Base-by-base conservation (phyloP, 2,797 vertebrate genomes). In the Strix occidentalis region DNA sequence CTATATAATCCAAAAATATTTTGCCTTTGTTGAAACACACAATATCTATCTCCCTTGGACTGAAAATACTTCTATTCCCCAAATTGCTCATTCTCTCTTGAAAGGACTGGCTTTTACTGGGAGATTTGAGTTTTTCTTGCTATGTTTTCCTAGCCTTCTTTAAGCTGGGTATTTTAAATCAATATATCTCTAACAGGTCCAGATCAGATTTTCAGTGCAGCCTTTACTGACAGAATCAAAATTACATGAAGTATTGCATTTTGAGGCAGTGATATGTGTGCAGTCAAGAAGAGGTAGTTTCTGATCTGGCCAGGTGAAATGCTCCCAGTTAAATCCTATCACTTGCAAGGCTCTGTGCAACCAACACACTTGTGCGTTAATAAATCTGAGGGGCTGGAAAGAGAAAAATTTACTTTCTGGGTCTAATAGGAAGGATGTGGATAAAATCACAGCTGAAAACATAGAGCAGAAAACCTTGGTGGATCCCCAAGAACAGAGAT, bases 181-280 rank as follows among this genome's bases (percentile, higher is more conserved):
- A 70, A 79, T 88, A 65, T 58, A 95, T 90, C 79, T 65, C 71
- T 92, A 91, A 84, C 51, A 86, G 91, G 71, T 25, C 72, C 89
- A 92, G 89, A 85, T 71, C 75, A 96, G 77, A 88, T 89, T 96
- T 92, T 94, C 77, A 84, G 56, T 79, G 83, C 46, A 90, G 63
- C 33, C 66, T 89, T 89, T 91, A 79, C 83, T 87, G 84, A 89
- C 89, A 72, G 60, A 90, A 88, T 89, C 90, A 96, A 89, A 95
- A 96, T 91, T 82, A 90, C 70, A 79, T 53, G 58, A 91, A 81
- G n/a, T 72, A 66, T 14, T 90, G 66, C 48, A 87, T 91, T 95
- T 92, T 87, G 80, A 95, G 51, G 64, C 58, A 87, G 48, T 39
- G 77, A 56, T 81, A 75, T 33, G 39, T 35, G 53, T 50, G 76